A percentile compares a stretch with the other conserved stretches of the same genome.
Evolutionary conservation across 2,797 vertebrate species (phyloP).

Genomic region (Hydrocynus forskahlii): DNA sequence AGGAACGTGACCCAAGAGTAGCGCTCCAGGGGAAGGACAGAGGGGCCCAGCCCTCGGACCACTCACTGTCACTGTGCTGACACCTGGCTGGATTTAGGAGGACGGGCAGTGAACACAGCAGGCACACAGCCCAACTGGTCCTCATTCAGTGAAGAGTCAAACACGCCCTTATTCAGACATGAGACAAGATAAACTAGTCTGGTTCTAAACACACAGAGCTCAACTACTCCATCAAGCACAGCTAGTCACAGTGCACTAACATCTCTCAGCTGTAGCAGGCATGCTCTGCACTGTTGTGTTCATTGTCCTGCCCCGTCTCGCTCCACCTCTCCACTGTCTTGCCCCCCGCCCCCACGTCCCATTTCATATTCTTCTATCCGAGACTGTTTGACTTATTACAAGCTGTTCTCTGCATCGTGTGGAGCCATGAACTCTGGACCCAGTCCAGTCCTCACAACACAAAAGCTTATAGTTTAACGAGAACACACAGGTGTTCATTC

Average conservation of each 20-base stretch:
- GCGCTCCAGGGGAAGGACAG: conserved; percentile 53
- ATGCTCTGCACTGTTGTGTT: conserved; percentile 57
- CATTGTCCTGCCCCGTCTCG: conserved; percentile 38
- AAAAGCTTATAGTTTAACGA: conserved; percentile 40
- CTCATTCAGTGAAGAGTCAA: conserved; percentile 45
- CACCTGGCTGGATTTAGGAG: conserved; percentile 18
- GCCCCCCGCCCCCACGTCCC: background rate
- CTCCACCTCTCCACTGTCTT: background rate
- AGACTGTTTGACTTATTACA: conserved; percentile 33
- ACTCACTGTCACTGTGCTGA: conserved; percentile 30
- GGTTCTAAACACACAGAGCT: background rate
- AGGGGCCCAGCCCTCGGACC: conserved; percentile 35
- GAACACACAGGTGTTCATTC: conserved; percentile 36
- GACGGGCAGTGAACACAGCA: conserved; percentile 49
- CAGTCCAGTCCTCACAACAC: conserved; percentile 4
- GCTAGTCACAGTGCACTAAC: conserved; percentile 43
- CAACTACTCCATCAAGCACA: conserved; percentile 23
- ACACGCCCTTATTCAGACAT: conserved; percentile 17
- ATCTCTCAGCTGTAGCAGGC: conserved; percentile 56
- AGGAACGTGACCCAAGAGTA: conserved; percentile 55
- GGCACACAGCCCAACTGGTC: conserved; percentile 50
- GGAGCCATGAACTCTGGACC: conserved; percentile 26
- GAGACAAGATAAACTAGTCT: background rate
- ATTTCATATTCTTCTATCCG: conserved; percentile 28
- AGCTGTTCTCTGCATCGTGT: conserved; percentile 31